Evolutionary conservation across 2,888 invertebrate genomes (phyloP), one percentile per base, ranked within the genome.

Genomic region (Megaustenia siamemsis): DNA sequence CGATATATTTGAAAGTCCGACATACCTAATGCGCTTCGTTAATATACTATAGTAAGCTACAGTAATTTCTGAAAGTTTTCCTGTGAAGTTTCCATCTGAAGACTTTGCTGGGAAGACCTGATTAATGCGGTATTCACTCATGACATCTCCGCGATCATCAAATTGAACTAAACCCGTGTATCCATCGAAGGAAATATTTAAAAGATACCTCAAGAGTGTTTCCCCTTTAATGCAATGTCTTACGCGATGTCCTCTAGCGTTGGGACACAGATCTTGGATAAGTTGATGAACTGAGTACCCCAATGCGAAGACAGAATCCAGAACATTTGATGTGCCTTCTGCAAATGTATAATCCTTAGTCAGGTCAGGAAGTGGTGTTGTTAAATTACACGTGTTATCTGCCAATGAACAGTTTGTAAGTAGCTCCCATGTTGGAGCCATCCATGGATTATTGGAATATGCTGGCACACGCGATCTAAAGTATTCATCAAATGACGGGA

Each of bases 341-440:
- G 71, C 71, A 69, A 73, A 82, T 0, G 38, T 32, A 10, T 49
- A 49, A 4, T 68, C 45, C 4, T 32, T 6, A 10, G 45, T 68
- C 1, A 32, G 3, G 18, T 71, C 32, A 49, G 76, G 60, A 21
- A 79, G 15, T 0, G 49, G 63, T 6, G n/a, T 21, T 24, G 32
- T 53, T 18, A 53, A 6, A 49, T 63, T 40, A 60, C 85, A 85
- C 5, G 82, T 79, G 32, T 73, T 75, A 10, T 83, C 71, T 38
- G 78, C 75, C 83, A 89, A 83, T 12, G 86, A 86, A 76, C 91
- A 91, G 24, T 87, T 77, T 63, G 89, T 91, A 56, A 87, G 66
- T n/a, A 85, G 83, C 68, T 88, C 87, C 92, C 92, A 92, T 87
- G 89, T 89, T 40, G 89, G 88, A 24, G 69, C 69, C 32, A 92